Evolutionary conservation across 1,140 invertebrate species (phyloP).

Genomic region (Halesus radiatus): DNA sequence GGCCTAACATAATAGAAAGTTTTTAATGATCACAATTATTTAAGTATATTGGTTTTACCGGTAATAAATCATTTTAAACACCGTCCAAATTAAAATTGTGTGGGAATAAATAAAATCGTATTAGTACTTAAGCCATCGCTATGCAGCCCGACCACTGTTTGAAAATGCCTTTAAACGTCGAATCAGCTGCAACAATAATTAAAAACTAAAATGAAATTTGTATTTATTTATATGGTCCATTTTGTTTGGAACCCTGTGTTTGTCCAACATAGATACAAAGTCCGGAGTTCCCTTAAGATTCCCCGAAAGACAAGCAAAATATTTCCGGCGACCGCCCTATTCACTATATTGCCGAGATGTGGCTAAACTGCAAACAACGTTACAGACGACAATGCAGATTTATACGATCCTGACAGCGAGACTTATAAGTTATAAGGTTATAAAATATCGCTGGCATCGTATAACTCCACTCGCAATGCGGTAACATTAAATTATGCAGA

Average conservation of each 20-base stretch:
- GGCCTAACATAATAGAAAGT: too few species aligned
- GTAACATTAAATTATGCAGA: constrained; percentile 11
- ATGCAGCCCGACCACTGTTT: too few species aligned
- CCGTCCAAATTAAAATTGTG: too few species aligned
- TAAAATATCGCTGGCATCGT: neutral
- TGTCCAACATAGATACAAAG: neutral
- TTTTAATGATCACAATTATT: too few species aligned
- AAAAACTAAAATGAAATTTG: too few species aligned
- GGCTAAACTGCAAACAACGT: constrained; percentile 2
- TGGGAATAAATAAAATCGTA: too few species aligned
- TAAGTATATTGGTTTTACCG: too few species aligned
- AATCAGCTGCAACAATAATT: too few species aligned
- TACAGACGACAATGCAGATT: constrained; percentile 24
- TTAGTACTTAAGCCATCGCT: too few species aligned
- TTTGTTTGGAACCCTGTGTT: neutral
- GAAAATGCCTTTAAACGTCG: too few species aligned
- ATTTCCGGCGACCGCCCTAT: neutral
- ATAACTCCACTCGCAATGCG: constrained; percentile 2
- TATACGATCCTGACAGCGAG: neutral
- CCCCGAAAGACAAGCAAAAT: constrained; percentile 3
- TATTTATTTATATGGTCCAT: too few species aligned
- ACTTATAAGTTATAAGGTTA: constrained; percentile 13
- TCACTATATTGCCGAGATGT: neutral
- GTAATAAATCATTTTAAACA: too few species aligned
- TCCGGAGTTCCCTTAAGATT: constrained; percentile 13